Evolutionary conservation across 2,797 vertebrate genomes (phyloP), one percentile per base, ranked within the genome.

Genomic region (Protosalanx chinensis): DNA sequence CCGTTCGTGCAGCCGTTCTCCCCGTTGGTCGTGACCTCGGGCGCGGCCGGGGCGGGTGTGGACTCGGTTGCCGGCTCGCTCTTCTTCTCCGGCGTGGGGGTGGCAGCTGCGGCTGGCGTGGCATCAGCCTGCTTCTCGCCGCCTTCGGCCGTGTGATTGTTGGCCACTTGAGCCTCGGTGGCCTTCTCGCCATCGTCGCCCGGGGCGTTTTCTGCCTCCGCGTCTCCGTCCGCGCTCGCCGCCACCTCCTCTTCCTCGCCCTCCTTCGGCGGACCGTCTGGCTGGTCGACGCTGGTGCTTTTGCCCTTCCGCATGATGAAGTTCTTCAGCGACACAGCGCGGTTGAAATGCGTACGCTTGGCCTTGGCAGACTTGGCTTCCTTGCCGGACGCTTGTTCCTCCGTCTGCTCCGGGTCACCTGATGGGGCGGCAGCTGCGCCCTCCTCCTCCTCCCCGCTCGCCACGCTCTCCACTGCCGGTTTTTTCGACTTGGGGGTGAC

Each of bases 301-400:
- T 93, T 93, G 64, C 92, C 91, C 82, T 94, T 94, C 18, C 93
- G 81, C 83, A 94, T 73, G 85, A 94, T 92, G 88, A 94, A 93
- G 81, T 94, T 94, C 83, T 94, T 94, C 83, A 93, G 86, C 70
- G 93, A 94, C 49, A 93, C 91, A 0, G 93, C 93, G 0, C 93
- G 92, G 79, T 90, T 90, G 0, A 92, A 93, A 72, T 92, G 92
- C 1, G 91, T 84, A 72, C 92, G 91, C 80, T 93, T 94, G 78
- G 90, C 82, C 78, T 92, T 93, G 81, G 88, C 89, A 1, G 88
- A 80, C 82, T 93, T 94, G 62, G 79, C 81, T n/a, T 93, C 92
- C 86, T 92, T 93, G 70, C 87, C 75, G 32, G 70, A 79, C 77
- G 81, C 82, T 74, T 60, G 82, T 5, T 92, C 91, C 23, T 94